Conservation (phyloP, 2,113 vertebrate species). For the Zootoca vivipara region DNA sequence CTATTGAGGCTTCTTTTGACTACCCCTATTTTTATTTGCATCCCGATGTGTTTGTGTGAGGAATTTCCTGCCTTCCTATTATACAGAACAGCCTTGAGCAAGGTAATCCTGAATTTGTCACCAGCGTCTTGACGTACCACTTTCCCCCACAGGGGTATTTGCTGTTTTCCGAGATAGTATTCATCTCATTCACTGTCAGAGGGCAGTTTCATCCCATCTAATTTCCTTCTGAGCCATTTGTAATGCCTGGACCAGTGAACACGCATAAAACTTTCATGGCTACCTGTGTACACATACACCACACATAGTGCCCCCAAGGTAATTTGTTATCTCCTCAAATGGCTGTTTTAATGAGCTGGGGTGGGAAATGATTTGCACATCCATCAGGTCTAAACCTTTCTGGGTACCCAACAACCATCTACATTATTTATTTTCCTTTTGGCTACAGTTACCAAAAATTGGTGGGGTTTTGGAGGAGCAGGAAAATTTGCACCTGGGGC, state of each 20-base stretch:
- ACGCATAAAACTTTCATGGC: no score
- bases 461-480: no score
- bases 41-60: neutral
- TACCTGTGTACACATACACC: no score
- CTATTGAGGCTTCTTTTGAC: neutral
- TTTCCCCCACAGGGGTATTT: conserved; percentile 3
- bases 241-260: neutral
- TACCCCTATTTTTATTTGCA: neutral
- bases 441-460: no score
- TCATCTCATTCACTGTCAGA: neutral
- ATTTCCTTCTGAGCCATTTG: conserved; percentile 1
- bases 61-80: neutral
- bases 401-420: no score
- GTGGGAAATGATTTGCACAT: no score
- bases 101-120: neutral
- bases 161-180: conserved; percentile 3
- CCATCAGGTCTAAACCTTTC: no score
- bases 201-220: conserved; percentile 18
- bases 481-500: no score
- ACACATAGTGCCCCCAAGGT: no score
- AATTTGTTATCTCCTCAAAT: no score
- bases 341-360: no score
- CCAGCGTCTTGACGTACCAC: conserved; percentile 13
- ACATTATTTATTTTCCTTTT: no score
- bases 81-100: neutral